Percentiles rank a stretch among this genome's conserved stretches.
Conservation (phyloP, 2,113 vertebrate species). For the Motacilla tschutschensis region DNA sequence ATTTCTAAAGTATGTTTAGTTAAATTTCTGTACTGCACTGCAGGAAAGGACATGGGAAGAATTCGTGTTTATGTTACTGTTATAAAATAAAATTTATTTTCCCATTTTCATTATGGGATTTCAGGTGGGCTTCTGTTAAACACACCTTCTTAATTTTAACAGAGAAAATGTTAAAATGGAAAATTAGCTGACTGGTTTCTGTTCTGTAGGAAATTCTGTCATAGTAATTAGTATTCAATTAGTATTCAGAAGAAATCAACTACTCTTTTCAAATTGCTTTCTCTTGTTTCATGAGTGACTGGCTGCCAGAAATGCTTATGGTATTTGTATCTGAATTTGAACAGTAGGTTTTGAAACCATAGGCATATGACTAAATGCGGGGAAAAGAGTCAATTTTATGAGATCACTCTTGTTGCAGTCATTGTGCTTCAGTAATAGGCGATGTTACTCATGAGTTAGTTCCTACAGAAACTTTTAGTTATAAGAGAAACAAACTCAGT, state of each 20-base stretch:
- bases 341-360: background rate
- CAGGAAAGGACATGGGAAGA: background rate
- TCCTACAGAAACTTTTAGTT: background rate
- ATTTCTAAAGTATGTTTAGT: conserved; percentile 31
- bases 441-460: background rate
- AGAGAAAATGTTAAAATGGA: background rate
- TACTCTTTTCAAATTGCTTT: background rate
- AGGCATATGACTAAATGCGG: background rate
- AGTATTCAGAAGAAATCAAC: background rate
- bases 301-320: background rate
- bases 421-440: background rate
- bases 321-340: background rate
- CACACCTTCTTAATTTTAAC: background rate
- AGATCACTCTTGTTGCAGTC: background rate
- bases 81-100: background rate
- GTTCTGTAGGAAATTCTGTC: background rate
- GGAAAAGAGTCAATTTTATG: background rate
- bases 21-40: background rate
- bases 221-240: background rate
- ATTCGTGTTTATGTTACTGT: background rate
- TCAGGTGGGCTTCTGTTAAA: background rate
- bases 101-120: background rate
- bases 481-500: background rate
- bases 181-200: background rate
- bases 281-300: background rate